phyloP scores from a whole-genome alignment of 2,797 vertebrate genomes.

The Chrysolophus pictus region DNA sequence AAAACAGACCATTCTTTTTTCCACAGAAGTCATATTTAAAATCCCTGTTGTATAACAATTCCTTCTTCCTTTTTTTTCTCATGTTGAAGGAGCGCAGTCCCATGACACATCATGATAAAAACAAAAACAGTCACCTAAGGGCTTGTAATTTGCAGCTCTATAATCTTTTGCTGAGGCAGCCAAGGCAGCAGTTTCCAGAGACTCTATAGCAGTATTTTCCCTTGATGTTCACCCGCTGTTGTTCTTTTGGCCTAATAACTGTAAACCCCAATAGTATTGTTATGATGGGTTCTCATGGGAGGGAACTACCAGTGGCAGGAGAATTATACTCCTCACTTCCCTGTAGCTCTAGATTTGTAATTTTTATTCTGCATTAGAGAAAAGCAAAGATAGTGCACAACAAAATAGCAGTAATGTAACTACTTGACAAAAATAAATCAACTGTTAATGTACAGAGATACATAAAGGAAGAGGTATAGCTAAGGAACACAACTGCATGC shows the following conservation, averaged over 20 bases:
- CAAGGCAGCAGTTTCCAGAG: not conserved
- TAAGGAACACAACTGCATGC: not conserved
- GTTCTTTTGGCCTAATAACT: not conserved
- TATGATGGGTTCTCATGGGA: rapidly evolving
- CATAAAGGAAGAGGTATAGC: not conserved
- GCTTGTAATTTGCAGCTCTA: not conserved
- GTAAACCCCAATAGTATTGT: not conserved
- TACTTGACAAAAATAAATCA: not conserved
- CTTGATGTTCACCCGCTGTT: not conserved
- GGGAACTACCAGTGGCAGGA: not conserved
- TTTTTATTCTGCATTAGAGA: not conserved
- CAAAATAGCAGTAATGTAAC: not conserved
- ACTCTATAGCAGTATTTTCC: not conserved
- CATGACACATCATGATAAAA: not conserved
- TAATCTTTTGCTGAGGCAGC: not conserved
- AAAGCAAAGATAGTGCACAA: not conserved
- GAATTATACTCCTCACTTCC: not conserved
- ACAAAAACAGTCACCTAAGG: not conserved
- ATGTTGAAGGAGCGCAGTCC: not conserved
- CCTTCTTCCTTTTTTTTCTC: not conserved
- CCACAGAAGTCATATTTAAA: not conserved
- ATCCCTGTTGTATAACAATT: not conserved
- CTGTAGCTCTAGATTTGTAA: not conserved
- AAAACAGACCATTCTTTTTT: not conserved
- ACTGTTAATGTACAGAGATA: not conserved